A percentile compares a stretch with the other conserved stretches of the same genome.
These are phyloP conservation scores for Andrena fulva DNA, from an alignment of 2,888 invertebrate genomes.

Conservation along the genomic window DNA sequence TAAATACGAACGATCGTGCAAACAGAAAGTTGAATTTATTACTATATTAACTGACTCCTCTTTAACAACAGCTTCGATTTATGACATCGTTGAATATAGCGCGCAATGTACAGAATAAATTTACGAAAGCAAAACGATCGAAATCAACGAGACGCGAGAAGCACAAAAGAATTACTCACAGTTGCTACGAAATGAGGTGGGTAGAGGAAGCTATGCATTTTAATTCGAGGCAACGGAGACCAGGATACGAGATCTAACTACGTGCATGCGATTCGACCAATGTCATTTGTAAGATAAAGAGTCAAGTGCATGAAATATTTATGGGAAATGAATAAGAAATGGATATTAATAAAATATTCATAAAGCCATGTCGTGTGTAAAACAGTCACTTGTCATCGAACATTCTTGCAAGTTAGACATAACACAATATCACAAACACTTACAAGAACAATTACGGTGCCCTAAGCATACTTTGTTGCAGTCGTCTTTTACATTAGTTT, in stretches of 20 bases:
- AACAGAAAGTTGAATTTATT: background rate
- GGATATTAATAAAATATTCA: background rate
- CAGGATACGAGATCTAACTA: conserved; percentile 7
- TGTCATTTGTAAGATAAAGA: conserved; percentile 14
- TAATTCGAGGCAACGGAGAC: conserved; percentile 5
- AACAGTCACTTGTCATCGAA: conserved; percentile 23
- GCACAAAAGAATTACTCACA: background rate
- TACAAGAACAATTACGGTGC: conserved; percentile 81
- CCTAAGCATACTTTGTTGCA: conserved; percentile 80
- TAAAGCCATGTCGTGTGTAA: conserved; percentile 43
- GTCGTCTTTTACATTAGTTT: conserved; percentile 82
- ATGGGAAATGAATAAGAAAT: conserved; percentile 5
- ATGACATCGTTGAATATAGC: conserved; percentile 4
- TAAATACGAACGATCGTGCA: background rate
- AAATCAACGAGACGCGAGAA: background rate
- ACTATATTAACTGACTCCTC: conserved; percentile 1
- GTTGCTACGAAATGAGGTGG: background rate
- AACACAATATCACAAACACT: conserved; percentile 76
- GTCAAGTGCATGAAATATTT: conserved; percentile 5
- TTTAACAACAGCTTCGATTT: background rate
- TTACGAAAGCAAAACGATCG: conserved; percentile 18
- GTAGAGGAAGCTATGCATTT: background rate
- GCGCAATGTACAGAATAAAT: conserved; percentile 15
- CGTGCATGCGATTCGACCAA: conserved; percentile 29
- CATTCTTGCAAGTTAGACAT: conserved; percentile 56